These are phyloP conservation scores for Noctua pronuba DNA, from an alignment of 2,888 invertebrate genomes.

Conservation along the genomic window DNA sequence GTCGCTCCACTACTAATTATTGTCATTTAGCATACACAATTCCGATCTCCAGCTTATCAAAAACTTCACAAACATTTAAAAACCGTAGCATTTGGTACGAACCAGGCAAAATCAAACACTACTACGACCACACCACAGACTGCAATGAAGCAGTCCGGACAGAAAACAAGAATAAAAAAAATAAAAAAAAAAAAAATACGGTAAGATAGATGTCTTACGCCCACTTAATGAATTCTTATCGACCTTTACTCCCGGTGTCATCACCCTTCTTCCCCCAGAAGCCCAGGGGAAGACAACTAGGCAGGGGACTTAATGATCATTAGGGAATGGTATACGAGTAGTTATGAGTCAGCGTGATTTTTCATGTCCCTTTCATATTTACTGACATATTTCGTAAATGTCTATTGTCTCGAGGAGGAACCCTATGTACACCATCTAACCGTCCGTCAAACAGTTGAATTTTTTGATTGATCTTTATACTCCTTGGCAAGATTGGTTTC, in stretches of 20 bases:
- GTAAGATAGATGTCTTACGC: background rate
- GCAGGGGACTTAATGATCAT: conserved; percentile 47
- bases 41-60: background rate
- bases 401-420: background rate
- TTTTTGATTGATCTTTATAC: background rate
- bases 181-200: background rate
- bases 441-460: background rate
- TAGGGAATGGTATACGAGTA: conserved; percentile 27
- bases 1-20: too few relatives aligned
- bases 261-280: conserved; percentile 24
- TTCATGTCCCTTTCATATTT: conserved; percentile 27
- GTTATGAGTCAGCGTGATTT: conserved; percentile 55
- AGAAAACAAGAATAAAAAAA: background rate
- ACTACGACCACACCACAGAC: background rate
- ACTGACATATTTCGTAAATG: background rate
- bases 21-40: background rate
- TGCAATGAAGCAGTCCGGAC: background rate
- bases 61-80: background rate
- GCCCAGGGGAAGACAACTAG: conserved; percentile 14
- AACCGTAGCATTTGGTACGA: background rate
- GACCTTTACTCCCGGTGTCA: conserved; percentile 32
- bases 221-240: conserved; percentile 40
- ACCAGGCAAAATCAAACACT: background rate
- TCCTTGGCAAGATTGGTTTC: background rate
- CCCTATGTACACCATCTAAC: background rate